These are phyloP conservation scores for Malachius bipustulatus DNA, from an alignment of 2,888 invertebrate species.

Conservation along the genomic window DNA sequence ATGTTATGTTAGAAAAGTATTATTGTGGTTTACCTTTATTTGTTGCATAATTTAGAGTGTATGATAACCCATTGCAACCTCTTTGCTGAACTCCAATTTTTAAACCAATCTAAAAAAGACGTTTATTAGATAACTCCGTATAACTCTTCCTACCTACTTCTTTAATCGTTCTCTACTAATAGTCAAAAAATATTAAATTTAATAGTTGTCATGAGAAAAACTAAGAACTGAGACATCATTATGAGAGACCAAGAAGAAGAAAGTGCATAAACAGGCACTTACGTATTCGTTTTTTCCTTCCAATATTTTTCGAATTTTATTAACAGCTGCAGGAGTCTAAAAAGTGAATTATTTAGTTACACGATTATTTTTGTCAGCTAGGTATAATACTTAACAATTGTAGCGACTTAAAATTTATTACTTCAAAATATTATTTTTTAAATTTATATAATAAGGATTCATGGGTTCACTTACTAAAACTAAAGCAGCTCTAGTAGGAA, in stretches of 20 bases:
- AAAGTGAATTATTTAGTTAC: constrained; percentile 26
- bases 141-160: too few relatives aligned
- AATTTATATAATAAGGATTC: too few relatives aligned
- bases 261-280: constrained; percentile 35
- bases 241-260: too few relatives aligned
- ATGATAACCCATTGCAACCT: constrained; percentile 97
- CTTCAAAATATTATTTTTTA: constrained; percentile 5
- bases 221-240: too few relatives aligned
- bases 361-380: too few relatives aligned
- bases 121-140: too few relatives aligned
- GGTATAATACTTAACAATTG: too few relatives aligned
- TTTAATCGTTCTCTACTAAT: too few relatives aligned
- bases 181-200: too few relatives aligned
- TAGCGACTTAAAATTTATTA: not conserved
- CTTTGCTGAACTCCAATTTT: constrained; percentile 93
- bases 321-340: constrained; percentile 72
- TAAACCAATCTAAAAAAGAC: constrained; percentile 63
- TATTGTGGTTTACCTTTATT: constrained; percentile 64
- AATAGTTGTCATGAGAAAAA: too few relatives aligned
- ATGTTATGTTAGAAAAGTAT: too few relatives aligned
- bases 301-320: constrained; percentile 72
- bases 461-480: constrained; percentile 52
- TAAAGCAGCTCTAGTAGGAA: constrained; percentile 77
- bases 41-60: constrained; percentile 87
- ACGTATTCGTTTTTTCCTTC: constrained; percentile 60